These are phyloP conservation scores for Scaptodrosophila lebanonensis DNA, from an alignment of 1,140 invertebrate genomes.

Conservation along the genomic window DNA sequence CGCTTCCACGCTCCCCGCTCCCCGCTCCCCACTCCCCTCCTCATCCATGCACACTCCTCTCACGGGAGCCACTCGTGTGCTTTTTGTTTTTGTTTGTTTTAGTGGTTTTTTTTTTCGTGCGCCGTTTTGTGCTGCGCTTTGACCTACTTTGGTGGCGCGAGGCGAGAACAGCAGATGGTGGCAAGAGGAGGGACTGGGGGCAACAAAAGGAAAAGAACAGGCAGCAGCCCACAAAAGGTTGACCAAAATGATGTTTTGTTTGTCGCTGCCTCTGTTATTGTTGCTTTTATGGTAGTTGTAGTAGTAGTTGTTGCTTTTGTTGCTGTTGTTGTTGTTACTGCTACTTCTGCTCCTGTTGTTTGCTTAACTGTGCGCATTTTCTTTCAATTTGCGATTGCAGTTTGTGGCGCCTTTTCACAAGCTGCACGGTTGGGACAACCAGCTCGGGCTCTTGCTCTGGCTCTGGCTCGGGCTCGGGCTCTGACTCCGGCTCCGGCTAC, in stretches of 20 bases:
- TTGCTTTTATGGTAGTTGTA: constrained; percentile 9
- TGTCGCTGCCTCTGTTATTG: background rate
- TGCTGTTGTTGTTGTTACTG: constrained; percentile 13
- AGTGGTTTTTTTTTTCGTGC: constrained; percentile 13
- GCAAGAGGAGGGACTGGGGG: too few relatives aligned
- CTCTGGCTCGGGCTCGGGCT: constrained; percentile 6
- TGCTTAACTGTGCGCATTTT: constrained; percentile 27
- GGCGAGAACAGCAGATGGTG: too few relatives aligned
- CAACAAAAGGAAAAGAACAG: constrained; percentile 11
- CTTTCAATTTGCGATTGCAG: constrained; percentile 34
- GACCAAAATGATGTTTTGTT: constrained; percentile 25
- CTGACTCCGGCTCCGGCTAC: too few relatives aligned
- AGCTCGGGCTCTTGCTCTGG: background rate
- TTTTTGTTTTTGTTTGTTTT: constrained; percentile 10
- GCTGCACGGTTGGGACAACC: too few relatives aligned
- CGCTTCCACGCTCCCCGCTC: background rate
- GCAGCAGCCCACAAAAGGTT: constrained; percentile 30
- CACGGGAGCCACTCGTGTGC: constrained; percentile 1
- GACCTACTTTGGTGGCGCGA: constrained; percentile 46
- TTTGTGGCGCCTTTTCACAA: constrained; percentile 37
- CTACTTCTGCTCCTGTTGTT: constrained; percentile 17
- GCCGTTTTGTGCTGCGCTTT: constrained; percentile 45
- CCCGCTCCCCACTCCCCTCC: background rate
- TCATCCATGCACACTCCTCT: background rate
- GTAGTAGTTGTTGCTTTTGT: too few relatives aligned